phyloP scores from a whole-genome alignment of 1,140 invertebrate species.

The Drosophila athabasca region DNA sequence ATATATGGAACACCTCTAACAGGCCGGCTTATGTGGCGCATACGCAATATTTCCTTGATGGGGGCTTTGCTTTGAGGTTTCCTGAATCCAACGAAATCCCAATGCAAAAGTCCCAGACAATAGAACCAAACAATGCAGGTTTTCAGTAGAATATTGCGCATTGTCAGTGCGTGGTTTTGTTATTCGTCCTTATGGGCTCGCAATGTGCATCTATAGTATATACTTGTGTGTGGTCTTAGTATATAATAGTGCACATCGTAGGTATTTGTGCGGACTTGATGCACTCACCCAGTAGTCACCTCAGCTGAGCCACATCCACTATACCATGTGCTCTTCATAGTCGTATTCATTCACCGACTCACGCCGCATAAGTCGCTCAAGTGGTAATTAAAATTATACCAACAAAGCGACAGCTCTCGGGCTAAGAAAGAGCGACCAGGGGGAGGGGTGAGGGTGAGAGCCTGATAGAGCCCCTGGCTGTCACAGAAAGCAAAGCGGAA shows the following conservation, averaged over 20 bases:
- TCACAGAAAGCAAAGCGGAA: conserved; percentile 64
- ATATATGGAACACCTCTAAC: conserved; percentile 33
- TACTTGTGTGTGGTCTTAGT: background rate
- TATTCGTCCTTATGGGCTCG: conserved; percentile 13
- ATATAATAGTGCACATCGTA: conserved; percentile 3
- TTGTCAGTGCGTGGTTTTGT: conserved; percentile 53
- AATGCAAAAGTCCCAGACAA: conserved; percentile 4
- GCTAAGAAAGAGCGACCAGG: conserved; percentile 2
- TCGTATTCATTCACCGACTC: conserved; percentile 17
- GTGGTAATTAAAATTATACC: conserved; percentile 81
- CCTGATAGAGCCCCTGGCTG: conserved; percentile 29
- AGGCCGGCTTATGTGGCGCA: conserved; percentile 50
- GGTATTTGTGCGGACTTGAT: conserved; percentile 31
- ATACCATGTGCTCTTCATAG: background rate
- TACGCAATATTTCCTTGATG: conserved; percentile 30
- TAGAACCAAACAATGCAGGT: conserved; percentile 48
- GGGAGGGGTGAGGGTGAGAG: background rate
- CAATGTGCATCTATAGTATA: background rate
- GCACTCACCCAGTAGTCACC: conserved; percentile 11
- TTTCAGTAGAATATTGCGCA: conserved; percentile 42
- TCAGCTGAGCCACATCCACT: conserved; percentile 9
- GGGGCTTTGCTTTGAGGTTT: conserved; percentile 22
- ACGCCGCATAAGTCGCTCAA: conserved; percentile 40
- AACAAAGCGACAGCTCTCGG: conserved; percentile 31
- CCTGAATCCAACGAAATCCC: conserved; percentile 2